Evolutionary conservation across 2,888 invertebrate species (phyloP).

Genomic region (Pammene aurita): DNA sequence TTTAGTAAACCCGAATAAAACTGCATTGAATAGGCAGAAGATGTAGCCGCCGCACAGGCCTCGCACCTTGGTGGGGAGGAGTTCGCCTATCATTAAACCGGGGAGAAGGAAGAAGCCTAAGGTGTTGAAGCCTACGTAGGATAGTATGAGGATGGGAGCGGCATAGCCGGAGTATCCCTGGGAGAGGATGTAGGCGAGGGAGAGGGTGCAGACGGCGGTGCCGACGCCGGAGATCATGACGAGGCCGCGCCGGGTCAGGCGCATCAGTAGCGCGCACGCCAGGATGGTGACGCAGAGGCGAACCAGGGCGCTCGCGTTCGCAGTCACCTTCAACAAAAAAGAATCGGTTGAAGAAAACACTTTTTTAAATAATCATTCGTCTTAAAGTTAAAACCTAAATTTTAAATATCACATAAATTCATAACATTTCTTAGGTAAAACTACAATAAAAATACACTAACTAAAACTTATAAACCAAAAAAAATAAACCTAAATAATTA

Average conservation of each 20-base stretch:
- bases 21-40: conserved; percentile 87
- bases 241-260: conserved; percentile 85
- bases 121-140: conserved; percentile 89
- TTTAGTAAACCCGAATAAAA: conserved; percentile 87
- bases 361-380: too few relatives aligned
- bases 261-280: conserved; percentile 86
- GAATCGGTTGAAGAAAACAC: not conserved
- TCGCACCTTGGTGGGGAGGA: conserved; percentile 88
- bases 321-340: conserved; percentile 74
- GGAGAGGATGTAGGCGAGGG: conserved; percentile 72
- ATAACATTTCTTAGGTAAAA: too few relatives aligned
- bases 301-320: conserved; percentile 87
- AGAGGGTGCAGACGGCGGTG: conserved; percentile 85
- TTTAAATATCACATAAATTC: too few relatives aligned
- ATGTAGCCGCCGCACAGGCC: conserved; percentile 89
- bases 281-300: conserved; percentile 85
- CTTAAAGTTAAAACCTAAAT: too few relatives aligned
- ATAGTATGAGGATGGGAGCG: conserved; percentile 77
- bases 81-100: conserved; percentile 89
- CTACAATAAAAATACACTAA: too few relatives aligned
- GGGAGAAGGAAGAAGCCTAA: conserved; percentile 89
- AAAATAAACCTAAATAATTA: too few relatives aligned
- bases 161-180: conserved; percentile 61
- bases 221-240: conserved; percentile 87
- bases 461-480: too few relatives aligned